phyloP scores from a whole-genome alignment of 2,113 vertebrate genomes.

The Gymnorhina tibicen region DNA sequence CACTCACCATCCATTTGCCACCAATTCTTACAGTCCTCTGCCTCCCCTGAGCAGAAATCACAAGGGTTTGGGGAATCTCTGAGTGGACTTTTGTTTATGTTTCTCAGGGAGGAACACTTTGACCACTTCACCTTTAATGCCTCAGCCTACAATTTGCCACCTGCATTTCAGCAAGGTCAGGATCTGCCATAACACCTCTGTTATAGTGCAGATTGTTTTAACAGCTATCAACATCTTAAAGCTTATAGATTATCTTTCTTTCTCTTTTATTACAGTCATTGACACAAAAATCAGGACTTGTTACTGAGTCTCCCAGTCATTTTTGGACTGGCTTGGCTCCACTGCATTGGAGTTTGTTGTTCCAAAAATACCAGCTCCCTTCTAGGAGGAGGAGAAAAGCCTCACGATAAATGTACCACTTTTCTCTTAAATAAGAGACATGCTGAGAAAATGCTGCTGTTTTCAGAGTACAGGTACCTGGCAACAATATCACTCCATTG shows the following conservation, averaged over 20 bases:
- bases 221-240: neutral
- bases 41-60: neutral
- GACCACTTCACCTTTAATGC: neutral
- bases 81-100: neutral
- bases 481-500: neutral
- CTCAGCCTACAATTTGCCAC: neutral
- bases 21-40: neutral
- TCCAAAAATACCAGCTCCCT: neutral
- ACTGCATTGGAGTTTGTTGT: neutral
- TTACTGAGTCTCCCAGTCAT: neutral
- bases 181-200: neutral
- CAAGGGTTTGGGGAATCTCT: neutral
- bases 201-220: neutral
- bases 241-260: fast-evolving
- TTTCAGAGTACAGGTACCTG: neutral
- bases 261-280: neutral
- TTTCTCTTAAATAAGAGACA: neutral
- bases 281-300: neutral
- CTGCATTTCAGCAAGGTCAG: neutral
- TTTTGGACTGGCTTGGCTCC: neutral
- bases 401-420: neutral
- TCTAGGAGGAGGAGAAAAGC: neutral
- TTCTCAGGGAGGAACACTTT: neutral
- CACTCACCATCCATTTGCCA: neutral
- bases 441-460: neutral